These are phyloP conservation scores for Hypomecis atomaria DNA, from an alignment of 2,888 invertebrate species.

Conservation along the genomic window DNA sequence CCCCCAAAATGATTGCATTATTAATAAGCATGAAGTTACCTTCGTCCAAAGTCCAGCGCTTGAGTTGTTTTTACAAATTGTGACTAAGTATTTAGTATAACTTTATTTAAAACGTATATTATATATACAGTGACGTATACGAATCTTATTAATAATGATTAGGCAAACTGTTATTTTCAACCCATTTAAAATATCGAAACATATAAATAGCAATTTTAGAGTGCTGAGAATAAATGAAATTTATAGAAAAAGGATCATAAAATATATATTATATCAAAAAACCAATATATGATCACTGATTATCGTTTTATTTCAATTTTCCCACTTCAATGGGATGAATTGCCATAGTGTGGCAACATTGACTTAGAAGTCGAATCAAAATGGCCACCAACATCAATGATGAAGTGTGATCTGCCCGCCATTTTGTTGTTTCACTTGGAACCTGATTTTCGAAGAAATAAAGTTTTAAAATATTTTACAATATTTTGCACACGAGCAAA, in stretches of 20 bases:
- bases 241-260: no score
- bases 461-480: no score
- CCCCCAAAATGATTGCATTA: conserved; percentile 14
- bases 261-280: no score
- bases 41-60: conserved; percentile 17
- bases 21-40: not conserved
- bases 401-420: not conserved
- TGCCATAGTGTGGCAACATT: not conserved
- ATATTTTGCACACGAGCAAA: not conserved
- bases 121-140: not conserved
- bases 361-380: not conserved
- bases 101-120: not conserved
- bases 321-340: not conserved
- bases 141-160: not conserved
- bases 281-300: no score
- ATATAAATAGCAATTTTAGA: no score
- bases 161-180: no score
- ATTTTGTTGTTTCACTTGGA: conserved; percentile 10
- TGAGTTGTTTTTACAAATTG: conserved; percentile 7
- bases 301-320: not conserved
- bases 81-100: not conserved
- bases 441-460: no score
- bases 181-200: no score
- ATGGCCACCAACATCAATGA: no score
- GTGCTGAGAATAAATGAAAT: no score